Evolutionary conservation across 2,797 vertebrate species (phyloP).

Genomic region (Neopelma chrysocephalum): DNA sequence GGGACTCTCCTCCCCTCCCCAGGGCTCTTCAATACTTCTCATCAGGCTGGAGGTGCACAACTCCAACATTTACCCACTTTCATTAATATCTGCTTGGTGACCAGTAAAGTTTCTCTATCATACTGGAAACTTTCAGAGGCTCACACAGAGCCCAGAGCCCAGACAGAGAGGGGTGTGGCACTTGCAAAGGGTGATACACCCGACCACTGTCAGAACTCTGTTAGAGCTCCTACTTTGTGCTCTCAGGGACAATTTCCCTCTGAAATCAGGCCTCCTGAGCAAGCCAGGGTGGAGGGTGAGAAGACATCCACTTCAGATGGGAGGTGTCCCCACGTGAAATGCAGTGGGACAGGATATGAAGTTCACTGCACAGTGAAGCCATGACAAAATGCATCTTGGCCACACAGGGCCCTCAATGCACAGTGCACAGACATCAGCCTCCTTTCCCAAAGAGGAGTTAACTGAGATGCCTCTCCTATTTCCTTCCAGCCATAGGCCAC

Average conservation of each 20-base stretch:
- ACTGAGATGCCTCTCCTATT: not conserved
- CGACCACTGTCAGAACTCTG: not conserved
- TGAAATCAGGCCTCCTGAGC: not conserved
- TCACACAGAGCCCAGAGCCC: not conserved
- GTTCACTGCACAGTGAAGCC: not conserved
- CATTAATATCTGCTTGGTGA: not conserved
- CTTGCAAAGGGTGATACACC: not conserved
- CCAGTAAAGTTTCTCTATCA: not conserved
- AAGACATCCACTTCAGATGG: not conserved
- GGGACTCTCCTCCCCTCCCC: not conserved
- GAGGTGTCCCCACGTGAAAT: not conserved
- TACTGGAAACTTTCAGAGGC: not conserved
- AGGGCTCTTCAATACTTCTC: not conserved
- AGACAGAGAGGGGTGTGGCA: not conserved
- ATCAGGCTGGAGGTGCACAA: not conserved
- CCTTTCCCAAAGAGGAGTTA: not conserved
- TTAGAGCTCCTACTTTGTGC: not conserved
- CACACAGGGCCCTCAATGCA: accelerated
- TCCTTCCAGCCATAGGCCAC: slow-evolving; percentile 78
- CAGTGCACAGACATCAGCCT: accelerated
- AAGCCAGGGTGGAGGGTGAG: not conserved
- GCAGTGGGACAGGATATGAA: not conserved
- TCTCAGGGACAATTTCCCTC: not conserved
- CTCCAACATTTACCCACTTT: not conserved
- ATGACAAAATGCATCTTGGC: accelerated